Evolutionary conservation across 2,797 vertebrate species (phyloP), one percentile per base, ranked within the genome.

Genomic region (Megalops cyprinoides): DNA sequence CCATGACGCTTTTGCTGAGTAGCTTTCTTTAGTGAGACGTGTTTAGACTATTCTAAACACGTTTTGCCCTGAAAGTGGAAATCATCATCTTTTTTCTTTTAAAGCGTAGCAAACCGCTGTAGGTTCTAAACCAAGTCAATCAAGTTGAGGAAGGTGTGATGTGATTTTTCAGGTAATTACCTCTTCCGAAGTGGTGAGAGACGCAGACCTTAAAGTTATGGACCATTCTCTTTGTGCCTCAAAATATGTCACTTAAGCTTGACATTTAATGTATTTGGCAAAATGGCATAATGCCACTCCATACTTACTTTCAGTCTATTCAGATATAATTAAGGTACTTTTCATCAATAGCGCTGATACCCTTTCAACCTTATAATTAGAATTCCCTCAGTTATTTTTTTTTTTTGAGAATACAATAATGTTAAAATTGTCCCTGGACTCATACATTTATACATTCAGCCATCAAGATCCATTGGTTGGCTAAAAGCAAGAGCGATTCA

Each of bases 1-100:
- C 65, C 15, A 34, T 53, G 62, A 62, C 23, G 53, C 86, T 85
- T 86, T 84, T 85, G 87, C 85, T 87, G 84, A 86, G 83, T 84
- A 79, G 81, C 86, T 82, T 82, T 84, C 81, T 82, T 81, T 84
- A 84, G 83, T 71, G 71, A 85, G 82, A 82, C 86, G 81, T 83
- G n/a, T n/a, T n/a, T n/a, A n/a, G 84, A 87, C 85, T 82, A 89
- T 87, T 86, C 86, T 78, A 56, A 82, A 85, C 86, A 85, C 84
- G 84, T 83, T 84, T 84, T 84, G 84, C 84, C 82, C 78, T 82
- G 81, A 82, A 78, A 87, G 86, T 87, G 83, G 82, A 79, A 78
- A 82, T 62, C 82, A 80, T 78, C 20, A 25, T 31, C 9, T 74
- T 82, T 84, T 82, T 85, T 82, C 79, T 74, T 34, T 31, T 53